Evolutionary conservation across 1,140 invertebrate species (phyloP).

Genomic region (Cyclargus thomasi): DNA sequence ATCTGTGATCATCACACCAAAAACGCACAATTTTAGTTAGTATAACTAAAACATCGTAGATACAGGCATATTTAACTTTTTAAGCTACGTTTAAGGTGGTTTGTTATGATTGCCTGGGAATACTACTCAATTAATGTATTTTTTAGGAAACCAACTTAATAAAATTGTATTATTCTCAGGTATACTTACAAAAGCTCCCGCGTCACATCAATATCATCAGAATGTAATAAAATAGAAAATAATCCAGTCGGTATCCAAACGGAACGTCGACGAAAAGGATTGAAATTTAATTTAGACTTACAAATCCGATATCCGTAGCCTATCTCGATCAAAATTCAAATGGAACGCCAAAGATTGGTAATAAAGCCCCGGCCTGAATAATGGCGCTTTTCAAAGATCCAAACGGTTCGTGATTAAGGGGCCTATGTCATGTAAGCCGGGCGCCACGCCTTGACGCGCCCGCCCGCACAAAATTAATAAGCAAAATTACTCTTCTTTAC

Average conservation of each 20-base stretch:
- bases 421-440: conserved; percentile 41
- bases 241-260: conserved; percentile 1
- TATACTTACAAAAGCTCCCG: too few relatives aligned
- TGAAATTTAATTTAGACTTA: conserved; percentile 26
- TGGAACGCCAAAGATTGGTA: conserved; percentile 31
- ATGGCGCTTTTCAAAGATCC: conserved; percentile 31
- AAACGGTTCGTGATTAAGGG: conserved; percentile 44
- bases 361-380: conserved; percentile 31
- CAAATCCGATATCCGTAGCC: conserved; percentile 23
- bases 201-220: too few relatives aligned
- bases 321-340: conserved; percentile 27
- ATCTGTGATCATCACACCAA: too few relatives aligned
- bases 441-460: conserved; percentile 42
- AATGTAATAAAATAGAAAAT: conserved; percentile 22
- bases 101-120: too few relatives aligned
- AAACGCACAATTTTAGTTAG: too few relatives aligned
- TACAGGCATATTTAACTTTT: too few relatives aligned
- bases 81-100: too few relatives aligned
- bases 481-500: conserved; percentile 57
- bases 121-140: too few relatives aligned
- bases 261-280: conserved; percentile 20
- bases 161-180: too few relatives aligned
- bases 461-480: conserved; percentile 57
- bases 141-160: too few relatives aligned
- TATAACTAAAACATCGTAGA: too few relatives aligned